Percentiles rank a stretch among this genome's conserved stretches.
Conservation (phyloP, 2,113 vertebrate species). For the Anolis sagrei region DNA sequence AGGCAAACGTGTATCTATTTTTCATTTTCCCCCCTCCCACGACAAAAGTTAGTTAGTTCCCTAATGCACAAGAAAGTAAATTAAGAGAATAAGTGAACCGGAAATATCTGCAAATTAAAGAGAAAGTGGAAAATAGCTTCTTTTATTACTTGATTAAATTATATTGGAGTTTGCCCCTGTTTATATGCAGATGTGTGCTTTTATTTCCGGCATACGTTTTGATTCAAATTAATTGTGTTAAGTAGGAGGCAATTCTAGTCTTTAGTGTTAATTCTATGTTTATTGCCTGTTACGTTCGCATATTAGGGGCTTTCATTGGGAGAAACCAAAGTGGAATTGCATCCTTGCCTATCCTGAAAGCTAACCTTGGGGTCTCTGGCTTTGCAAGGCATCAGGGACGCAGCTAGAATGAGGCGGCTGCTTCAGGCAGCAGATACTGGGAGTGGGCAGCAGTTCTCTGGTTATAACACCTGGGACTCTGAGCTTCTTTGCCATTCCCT, state of each 20-base stretch:
- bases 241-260: slow-evolving; percentile 29
- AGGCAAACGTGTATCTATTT: slow-evolving; percentile 38
- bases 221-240: slow-evolving; percentile 31
- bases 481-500: too few species aligned
- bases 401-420: too few species aligned
- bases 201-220: slow-evolving; percentile 37
- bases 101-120: slow-evolving; percentile 52
- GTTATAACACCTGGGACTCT: too few species aligned
- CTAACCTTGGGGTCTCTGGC: neutral
- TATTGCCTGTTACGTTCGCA: slow-evolving; percentile 15
- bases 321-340: neutral
- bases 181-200: slow-evolving; percentile 35
- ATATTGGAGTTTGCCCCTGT: slow-evolving; percentile 40
- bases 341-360: slow-evolving; percentile 4
- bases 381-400: neutral
- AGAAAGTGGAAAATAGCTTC: slow-evolving; percentile 38
- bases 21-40: slow-evolving; percentile 4
- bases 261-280: slow-evolving; percentile 20
- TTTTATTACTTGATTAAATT: slow-evolving; percentile 65
- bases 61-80: slow-evolving; percentile 42
- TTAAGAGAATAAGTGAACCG: slow-evolving; percentile 46
- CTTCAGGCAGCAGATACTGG: too few species aligned
- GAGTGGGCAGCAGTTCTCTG: too few species aligned
- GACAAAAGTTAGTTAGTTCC: slow-evolving; percentile 44
- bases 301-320: slow-evolving; percentile 20